Base-by-base conservation (phyloP, 2,113 vertebrate species). In the Odontophorus gujanensis region DNA sequence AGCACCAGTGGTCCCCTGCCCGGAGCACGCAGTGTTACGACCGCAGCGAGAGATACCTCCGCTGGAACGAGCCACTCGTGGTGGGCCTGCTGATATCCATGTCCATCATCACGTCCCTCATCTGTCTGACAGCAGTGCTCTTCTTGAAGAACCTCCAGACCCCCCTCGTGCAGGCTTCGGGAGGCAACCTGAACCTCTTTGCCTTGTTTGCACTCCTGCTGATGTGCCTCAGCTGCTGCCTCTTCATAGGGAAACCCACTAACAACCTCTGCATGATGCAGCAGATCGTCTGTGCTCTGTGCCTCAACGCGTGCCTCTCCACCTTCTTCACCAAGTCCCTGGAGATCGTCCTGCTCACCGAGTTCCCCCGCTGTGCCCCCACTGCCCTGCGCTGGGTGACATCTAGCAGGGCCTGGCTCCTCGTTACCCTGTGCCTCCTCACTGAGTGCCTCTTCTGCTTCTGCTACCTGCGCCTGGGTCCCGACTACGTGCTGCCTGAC, bases 221-320 rank as follows among this genome's bases (percentile, higher is more conserved):
- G 69, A 94, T 96, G 67, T 98, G 97, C 51, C 85, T 98, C 65
- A 97, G 98, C 32, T 92, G 97, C 55, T 83, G 98, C 24, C 97
- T 99, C 53, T 97, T 98, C 45, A 90, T 99, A 5, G 98, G 99
- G 18, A 81, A 55, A 85, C 99, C 98, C 12, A 86, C 82, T 4
- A 17, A 95, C 0, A 0, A 43, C 18, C 66, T 95, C 34, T 99
- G 99, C 75, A 50, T 12, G 15, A 65, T 96, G 13, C 98, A 99
- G 96, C 96, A 98, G 86, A 97, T 98, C 0, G 42, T 98, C 53
- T 94, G 21, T 2, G 97, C 97, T 68, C 84, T 99, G 50, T 97
- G 98, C 7, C 98, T 99, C 94, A 98, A 97, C 0, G 91, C 97
- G 11, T 97, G 98, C 7, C 92, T 99, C 61, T 98, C 98, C 22